A percentile compares a stretch with the other conserved stretches of the same genome.
Evolutionary conservation across 2,888 invertebrate species (phyloP).

Genomic region (Lepidonotus clava): DNA sequence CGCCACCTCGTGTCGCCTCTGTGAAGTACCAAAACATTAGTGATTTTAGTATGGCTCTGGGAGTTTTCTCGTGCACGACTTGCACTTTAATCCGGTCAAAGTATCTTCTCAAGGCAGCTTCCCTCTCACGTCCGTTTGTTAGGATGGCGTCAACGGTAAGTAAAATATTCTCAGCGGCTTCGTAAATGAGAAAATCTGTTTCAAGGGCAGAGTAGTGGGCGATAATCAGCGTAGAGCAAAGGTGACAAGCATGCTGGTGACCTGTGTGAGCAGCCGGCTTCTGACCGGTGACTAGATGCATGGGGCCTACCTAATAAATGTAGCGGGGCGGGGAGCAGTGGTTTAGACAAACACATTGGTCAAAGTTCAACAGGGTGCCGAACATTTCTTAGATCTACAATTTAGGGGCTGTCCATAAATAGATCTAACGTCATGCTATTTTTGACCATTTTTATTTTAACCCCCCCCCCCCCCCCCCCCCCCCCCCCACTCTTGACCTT

Average conservation of each 20-base stretch:
- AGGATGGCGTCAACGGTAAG: slow-evolving; percentile 8
- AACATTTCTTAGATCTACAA: no score
- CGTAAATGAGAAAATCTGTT: not conserved
- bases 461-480: no score
- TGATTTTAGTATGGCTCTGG: not conserved
- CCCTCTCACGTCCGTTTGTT: not conserved
- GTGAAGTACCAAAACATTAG: not conserved
- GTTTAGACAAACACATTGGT: not conserved
- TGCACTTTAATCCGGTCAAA: not conserved
- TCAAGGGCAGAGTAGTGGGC: not conserved
- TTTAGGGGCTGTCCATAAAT: no score
- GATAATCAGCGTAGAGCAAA: no score
- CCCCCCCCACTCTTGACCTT: no score
- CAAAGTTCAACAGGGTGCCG: no score
- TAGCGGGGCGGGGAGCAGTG: not conserved
- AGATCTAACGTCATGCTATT: no score
- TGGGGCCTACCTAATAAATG: not conserved
- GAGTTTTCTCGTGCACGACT: not conserved
- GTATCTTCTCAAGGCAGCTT: not conserved
- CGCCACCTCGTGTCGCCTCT: not conserved
- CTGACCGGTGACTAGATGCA: not conserved
- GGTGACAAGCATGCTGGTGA: no score
- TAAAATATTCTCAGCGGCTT: not conserved
- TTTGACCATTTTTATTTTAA: no score
- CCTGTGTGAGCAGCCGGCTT: not conserved